phyloP scores from a whole-genome alignment of 2,888 invertebrate genomes.

The Sisyra terminalis region DNA sequence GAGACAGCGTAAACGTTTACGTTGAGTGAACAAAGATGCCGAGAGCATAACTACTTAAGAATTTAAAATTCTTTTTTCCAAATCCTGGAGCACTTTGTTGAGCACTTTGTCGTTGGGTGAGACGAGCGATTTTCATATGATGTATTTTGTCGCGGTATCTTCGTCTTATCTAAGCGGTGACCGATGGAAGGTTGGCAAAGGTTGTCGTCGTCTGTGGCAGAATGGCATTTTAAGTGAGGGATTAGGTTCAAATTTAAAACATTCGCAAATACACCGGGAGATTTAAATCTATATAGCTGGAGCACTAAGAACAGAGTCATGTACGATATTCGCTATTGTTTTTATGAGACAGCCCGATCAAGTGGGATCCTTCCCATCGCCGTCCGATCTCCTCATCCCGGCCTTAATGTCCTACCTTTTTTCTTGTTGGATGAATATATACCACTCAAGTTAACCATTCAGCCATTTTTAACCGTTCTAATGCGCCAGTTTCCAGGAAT shows the following conservation, averaged over 20 bases:
- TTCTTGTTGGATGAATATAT: too few species aligned
- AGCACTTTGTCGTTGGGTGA: neutral
- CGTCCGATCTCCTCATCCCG: too few species aligned
- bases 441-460: too few species aligned
- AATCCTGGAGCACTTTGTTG: slow-evolving; percentile 20
- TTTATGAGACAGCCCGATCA: too few species aligned
- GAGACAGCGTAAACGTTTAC: slow-evolving; percentile 10
- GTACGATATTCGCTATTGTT: too few species aligned
- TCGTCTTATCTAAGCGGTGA: slow-evolving; percentile 19
- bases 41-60: slow-evolving; percentile 23
- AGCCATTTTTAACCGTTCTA: too few species aligned
- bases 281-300: slow-evolving; percentile 8
- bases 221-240: slow-evolving; percentile 34
- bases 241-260: slow-evolving; percentile 32
- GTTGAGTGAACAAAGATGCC: slow-evolving; percentile 14
- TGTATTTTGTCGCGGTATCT: neutral
- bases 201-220: slow-evolving; percentile 25
- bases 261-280: slow-evolving; percentile 20
- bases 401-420: too few species aligned
- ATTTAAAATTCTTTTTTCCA: slow-evolving; percentile 31
- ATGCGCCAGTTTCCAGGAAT: too few species aligned
- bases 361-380: too few species aligned
- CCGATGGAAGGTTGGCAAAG: slow-evolving; percentile 14
- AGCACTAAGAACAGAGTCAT: too few species aligned
- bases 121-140: too few species aligned